phyloP scores from a whole-genome alignment of 2,888 invertebrate genomes.

The Plusia festucae region DNA sequence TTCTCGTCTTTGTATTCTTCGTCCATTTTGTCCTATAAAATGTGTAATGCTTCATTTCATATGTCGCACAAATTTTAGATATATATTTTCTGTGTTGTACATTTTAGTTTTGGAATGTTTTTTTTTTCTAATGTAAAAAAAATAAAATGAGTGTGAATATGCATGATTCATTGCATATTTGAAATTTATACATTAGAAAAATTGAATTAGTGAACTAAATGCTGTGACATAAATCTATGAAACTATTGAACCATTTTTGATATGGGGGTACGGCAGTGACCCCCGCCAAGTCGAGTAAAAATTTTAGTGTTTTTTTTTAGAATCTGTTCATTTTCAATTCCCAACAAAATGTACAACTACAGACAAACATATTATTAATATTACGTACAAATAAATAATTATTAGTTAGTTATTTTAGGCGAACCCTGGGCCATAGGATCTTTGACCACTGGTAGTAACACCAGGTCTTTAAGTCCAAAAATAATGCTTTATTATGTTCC shows the following conservation, averaged over 20 bases:
- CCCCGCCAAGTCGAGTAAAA: no score
- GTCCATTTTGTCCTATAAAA: constrained; percentile 62
- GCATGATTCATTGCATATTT: no score
- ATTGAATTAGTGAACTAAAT: no score
- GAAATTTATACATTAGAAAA: no score
- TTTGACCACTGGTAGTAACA: not conserved
- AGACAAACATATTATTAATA: constrained; percentile 17
- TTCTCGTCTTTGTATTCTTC: constrained; percentile 61
- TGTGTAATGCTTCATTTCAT: constrained; percentile 60
- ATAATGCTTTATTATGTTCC: constrained; percentile 42
- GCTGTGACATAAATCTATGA: no score
- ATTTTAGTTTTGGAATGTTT: constrained; percentile 10
- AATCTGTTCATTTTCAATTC: not conserved
- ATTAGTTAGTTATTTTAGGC: constrained; percentile 23
- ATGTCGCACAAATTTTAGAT: constrained; percentile 60
- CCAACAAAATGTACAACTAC: constrained; percentile 43
- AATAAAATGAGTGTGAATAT: no score
- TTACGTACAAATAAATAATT: constrained; percentile 11
- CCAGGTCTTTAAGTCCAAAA: constrained; percentile 10
- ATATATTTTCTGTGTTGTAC: constrained; percentile 31
- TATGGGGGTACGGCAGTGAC: no score
- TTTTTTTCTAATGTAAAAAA: no score
- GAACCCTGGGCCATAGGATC: not conserved
- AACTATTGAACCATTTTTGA: no score
- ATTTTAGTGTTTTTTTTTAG: not conserved